Evolutionary conservation across 2,888 invertebrate species (phyloP), one percentile per base, ranked within the genome.

Genomic region (Phortica okadai): DNA sequence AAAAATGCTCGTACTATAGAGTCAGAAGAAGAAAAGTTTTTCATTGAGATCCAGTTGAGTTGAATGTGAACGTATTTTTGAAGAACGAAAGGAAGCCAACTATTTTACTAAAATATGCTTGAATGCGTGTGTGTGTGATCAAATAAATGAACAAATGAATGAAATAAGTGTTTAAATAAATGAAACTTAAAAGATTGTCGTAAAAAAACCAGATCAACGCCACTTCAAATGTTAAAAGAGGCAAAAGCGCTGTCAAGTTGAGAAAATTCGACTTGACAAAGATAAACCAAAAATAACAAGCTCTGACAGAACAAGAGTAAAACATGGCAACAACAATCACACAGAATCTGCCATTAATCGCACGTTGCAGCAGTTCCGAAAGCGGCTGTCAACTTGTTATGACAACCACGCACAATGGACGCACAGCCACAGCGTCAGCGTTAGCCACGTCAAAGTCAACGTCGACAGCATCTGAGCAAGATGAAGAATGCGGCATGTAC

Each of bases 361-460:
- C 85, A 58, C 85, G 85, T 56, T 85, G 85, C 77, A 84, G 84
- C 77, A 89, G 88, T 79, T 82, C 74, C 73, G 88, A 86, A 70
- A 87, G 85, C 58, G 83, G 82, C 79, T 79, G 81, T 66, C 82
- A 86, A 77, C 81, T 86, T 74, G 82, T 84, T 14, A 76, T 84
- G 76, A 8, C 5, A 16, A 42, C n/a, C 25, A 67, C 70, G 74
- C 74, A 45, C 64, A 58, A 56, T 62, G 54, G 69, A 67, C 11
- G 21, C 16, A 56, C 8, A n/a, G 69, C 10, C 25, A 42, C 1
- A 45, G 44, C 41, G 64, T 72, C 77, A 44, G 8, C 78, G 21
- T 72, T 74, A 25, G 76, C 76, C 33, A 33, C 33, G 33, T 33
- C 1, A 45, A 10, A 21, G 59, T 78, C 11, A 80, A 41, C 41